These are phyloP conservation scores for Azemiops feae DNA, from an alignment of 2,113 vertebrate genomes.

Conservation along the genomic window DNA sequence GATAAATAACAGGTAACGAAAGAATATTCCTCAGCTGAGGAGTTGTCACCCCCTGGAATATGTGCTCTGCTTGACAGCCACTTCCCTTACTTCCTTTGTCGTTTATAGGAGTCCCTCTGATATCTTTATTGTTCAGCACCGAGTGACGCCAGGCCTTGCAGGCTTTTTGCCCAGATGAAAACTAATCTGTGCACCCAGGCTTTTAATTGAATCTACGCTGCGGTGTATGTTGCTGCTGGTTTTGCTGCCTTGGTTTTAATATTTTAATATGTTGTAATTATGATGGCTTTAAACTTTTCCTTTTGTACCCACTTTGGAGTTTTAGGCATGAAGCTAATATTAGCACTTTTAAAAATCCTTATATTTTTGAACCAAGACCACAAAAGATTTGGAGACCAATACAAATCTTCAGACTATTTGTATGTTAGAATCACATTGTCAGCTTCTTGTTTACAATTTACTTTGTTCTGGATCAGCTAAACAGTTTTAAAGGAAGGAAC, in stretches of 20 bases:
- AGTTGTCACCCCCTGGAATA: neutral
- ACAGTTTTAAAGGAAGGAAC: neutral
- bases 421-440: neutral
- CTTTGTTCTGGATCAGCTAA: neutral
- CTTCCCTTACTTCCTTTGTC: neutral
- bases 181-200: neutral
- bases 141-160: neutral
- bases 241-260: neutral
- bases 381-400: neutral
- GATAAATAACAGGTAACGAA: neutral
- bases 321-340: neutral
- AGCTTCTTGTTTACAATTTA: neutral
- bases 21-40: neutral
- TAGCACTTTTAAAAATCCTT: neutral
- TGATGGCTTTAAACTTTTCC: neutral
- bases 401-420: neutral
- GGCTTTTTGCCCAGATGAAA: neutral
- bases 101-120: neutral
- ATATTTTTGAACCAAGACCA: neutral
- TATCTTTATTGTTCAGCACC: neutral
- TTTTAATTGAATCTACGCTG: neutral
- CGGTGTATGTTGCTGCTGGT: neutral
- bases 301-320: neutral
- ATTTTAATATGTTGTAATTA: neutral
- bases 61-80: neutral